These are phyloP conservation scores for Apodemia hepburni DNA, from an alignment of 2,888 invertebrate genomes.

Conservation along the genomic window DNA sequence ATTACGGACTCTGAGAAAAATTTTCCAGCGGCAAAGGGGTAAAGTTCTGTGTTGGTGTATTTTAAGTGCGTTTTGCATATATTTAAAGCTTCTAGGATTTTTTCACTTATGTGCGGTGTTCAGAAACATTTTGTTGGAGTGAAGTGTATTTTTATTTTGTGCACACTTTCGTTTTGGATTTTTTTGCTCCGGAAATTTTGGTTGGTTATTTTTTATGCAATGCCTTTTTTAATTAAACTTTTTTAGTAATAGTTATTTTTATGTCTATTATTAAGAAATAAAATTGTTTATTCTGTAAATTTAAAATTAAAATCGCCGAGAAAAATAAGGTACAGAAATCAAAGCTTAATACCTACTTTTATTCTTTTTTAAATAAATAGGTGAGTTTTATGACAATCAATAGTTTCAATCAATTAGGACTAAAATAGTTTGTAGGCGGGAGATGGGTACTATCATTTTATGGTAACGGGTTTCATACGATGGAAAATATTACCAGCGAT, in stretches of 20 bases:
- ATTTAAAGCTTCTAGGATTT: slow-evolving; percentile 61
- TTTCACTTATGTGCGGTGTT: slow-evolving; percentile 64
- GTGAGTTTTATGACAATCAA: too few relatives aligned
- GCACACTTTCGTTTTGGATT: slow-evolving; percentile 75
- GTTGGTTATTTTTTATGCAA: slow-evolving; percentile 60
- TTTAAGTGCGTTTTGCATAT: slow-evolving; percentile 54
- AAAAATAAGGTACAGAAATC: too few relatives aligned
- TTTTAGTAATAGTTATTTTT: slow-evolving; percentile 17
- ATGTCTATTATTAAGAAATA: too few relatives aligned
- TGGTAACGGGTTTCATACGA: slow-evolving; percentile 45
- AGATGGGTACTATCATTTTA: slow-evolving; percentile 38
- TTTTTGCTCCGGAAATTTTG: slow-evolving; percentile 73
- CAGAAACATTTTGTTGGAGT: slow-evolving; percentile 63
- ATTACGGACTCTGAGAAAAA: slow-evolving; percentile 44
- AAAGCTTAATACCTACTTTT: too few relatives aligned
- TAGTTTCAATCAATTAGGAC: slow-evolving; percentile 31
- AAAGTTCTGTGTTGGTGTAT: slow-evolving; percentile 72
- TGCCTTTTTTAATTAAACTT: slow-evolving; percentile 35
- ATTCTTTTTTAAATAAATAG: too few relatives aligned
- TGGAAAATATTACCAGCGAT: slow-evolving; percentile 41
- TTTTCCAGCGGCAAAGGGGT: slow-evolving; percentile 72
- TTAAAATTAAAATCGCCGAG: too few relatives aligned
- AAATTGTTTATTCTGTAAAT: too few relatives aligned
- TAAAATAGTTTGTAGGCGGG: slow-evolving; percentile 41
- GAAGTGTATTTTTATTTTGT: slow-evolving; percentile 72